phyloP scores from a whole-genome alignment of 1,140 invertebrate genomes.

The Atta texana region DNA sequence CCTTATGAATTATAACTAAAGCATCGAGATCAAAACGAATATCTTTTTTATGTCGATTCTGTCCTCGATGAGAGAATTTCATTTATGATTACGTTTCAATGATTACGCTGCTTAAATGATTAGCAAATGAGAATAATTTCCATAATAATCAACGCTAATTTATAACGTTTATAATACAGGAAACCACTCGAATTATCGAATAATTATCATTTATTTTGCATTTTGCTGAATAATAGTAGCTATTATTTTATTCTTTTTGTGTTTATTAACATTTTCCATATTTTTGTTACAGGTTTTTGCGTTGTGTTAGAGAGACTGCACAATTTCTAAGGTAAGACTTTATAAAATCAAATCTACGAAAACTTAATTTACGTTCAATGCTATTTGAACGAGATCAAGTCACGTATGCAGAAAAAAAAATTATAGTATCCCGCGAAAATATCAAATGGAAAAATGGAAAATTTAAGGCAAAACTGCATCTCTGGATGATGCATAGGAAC shows the following conservation, averaged over 20 bases:
- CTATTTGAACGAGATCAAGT: background rate
- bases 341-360: background rate
- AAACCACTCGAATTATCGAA: slow-evolving; percentile 20
- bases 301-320: background rate
- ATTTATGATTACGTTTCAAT: slow-evolving; percentile 38
- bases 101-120: slow-evolving; percentile 38
- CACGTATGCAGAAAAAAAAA: background rate
- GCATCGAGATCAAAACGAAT: slow-evolving; percentile 16
- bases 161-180: slow-evolving; percentile 38
- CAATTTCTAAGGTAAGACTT: slow-evolving; percentile 31
- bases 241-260: background rate
- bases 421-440: background rate
- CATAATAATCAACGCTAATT: slow-evolving; percentile 44
- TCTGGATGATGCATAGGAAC: background rate
- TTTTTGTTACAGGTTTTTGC: slow-evolving; percentile 3
- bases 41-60: background rate
- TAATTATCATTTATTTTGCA: slow-evolving; percentile 44
- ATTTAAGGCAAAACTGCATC: slow-evolving; percentile 28
- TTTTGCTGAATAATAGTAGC: background rate
- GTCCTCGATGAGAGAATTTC: slow-evolving; percentile 26
- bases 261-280: slow-evolving; percentile 15
- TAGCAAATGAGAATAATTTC: slow-evolving; percentile 47
- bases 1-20: slow-evolving; percentile 24
- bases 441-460: slow-evolving; percentile 7
- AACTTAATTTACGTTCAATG: background rate